Conservation (phyloP, 1,140 invertebrate species). For the Orius insidiosus region DNA sequence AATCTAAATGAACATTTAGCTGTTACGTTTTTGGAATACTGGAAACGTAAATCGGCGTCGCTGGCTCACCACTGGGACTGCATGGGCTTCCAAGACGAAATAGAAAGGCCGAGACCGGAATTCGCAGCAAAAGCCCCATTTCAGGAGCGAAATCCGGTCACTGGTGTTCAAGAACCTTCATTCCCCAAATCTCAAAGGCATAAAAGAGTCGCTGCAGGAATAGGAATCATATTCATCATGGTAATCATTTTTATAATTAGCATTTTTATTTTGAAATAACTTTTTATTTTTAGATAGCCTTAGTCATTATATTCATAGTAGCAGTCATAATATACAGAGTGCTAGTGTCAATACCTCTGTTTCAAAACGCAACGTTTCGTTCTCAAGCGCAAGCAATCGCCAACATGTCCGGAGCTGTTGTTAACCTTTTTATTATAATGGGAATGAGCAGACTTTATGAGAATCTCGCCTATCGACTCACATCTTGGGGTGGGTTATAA, state of each 20-base stretch:
- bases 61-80: constrained; percentile 69
- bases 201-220: constrained; percentile 30
- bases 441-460: constrained; percentile 43
- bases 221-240: constrained; percentile 32
- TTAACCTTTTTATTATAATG: constrained; percentile 52
- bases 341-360: constrained; percentile 40
- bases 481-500: constrained; percentile 38
- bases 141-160: constrained; percentile 31
- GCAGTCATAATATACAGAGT: constrained; percentile 59
- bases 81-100: constrained; percentile 56
- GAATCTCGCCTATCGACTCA: constrained; percentile 40
- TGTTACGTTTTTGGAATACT: constrained; percentile 64
- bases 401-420: constrained; percentile 41
- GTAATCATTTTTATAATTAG: constrained; percentile 21
- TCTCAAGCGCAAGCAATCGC: constrained; percentile 45
- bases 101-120: constrained; percentile 49
- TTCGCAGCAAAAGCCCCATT: constrained; percentile 33
- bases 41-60: constrained; percentile 64
- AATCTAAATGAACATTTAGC: constrained; percentile 30
- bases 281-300: constrained; percentile 35
- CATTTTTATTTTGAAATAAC: too few relatives aligned
- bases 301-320: constrained; percentile 56
- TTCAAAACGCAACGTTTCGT: constrained; percentile 35
- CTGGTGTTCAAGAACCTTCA: constrained; percentile 36
- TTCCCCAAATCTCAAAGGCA: constrained; percentile 31